These are phyloP conservation scores for Diachrysia chrysitis DNA, from an alignment of 2,888 invertebrate species.

Conservation along the genomic window DNA sequence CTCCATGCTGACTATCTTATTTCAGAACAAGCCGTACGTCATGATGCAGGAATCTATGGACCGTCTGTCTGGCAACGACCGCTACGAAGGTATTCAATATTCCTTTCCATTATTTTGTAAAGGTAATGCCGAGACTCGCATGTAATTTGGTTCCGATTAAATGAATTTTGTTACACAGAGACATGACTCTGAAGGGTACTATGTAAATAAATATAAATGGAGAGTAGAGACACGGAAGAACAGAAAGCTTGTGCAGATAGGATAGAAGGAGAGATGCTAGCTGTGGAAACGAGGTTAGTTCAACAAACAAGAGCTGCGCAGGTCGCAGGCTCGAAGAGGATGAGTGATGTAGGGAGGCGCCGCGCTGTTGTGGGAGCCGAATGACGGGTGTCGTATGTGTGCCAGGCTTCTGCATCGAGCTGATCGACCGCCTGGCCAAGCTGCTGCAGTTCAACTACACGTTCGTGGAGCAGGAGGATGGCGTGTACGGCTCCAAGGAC, in stretches of 20 bases:
- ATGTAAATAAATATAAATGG: no score
- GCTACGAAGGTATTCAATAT: constrained; percentile 91
- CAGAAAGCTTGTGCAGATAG: no score
- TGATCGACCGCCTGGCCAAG: constrained; percentile 93
- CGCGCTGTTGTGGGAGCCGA: not conserved
- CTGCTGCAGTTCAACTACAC: constrained; percentile 94
- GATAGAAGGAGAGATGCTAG: no score
- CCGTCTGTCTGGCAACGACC: constrained; percentile 92
- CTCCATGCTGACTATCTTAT: constrained; percentile 18
- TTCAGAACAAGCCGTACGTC: constrained; percentile 95
- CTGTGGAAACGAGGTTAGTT: no score
- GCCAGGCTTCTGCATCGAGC: constrained; percentile 96
- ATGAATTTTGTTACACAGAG: no score
- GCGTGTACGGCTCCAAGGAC: constrained; percentile 91
- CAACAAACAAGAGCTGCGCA: no score
- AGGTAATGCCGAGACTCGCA: no score
- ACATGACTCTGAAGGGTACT: no score
- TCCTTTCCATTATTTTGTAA: not conserved
- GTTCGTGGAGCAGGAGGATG: constrained; percentile 92
- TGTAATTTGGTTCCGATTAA: no score
- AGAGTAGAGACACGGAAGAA: no score
- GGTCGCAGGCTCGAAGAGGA: no score
- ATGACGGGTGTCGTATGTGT: not conserved
- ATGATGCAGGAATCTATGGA: constrained; percentile 92
- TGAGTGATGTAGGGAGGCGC: not conserved